Evolutionary conservation across 2,797 vertebrate genomes (phyloP), one percentile per base, ranked within the genome.

Genomic region (Spea hammondii): DNA sequence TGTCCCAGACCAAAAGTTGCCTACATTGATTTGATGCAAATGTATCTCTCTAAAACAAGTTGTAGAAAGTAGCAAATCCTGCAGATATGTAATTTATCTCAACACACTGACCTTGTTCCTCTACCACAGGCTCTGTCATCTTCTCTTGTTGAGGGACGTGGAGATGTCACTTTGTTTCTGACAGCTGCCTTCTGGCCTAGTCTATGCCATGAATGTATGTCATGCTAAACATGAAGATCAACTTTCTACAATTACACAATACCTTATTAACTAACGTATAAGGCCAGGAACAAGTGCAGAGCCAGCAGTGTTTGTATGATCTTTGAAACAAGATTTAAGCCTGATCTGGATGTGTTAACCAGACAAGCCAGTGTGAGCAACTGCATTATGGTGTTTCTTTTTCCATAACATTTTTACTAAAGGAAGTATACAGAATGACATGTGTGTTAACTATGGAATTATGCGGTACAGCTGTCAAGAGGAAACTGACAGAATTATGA

Each of bases 31-130:
- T 62, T 64, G 70, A 48, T 46, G 48, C 46, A 74, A 7, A 32
- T 62, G 70, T 13, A 1, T 57, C n/a, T 57, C 32, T 5, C n/a
- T 62, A 62, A 6, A 6, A 32, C 5, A 17, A 55, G 54, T 62
- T 70, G 32, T 74, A 62, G 70, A 64, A 79, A 74, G 49, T 62
- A 64, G 57, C 55, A 74, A 69, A 74, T 54, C 44, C 55, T 74
- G 66, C 72, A 74, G 47, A 68, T 6, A 60, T 14, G 11, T n/a
- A 79, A 68, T 14, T 67, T 62, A 12, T 69, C 12, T 67, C 17
- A 47, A 5, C 54, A 57, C 49, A 77, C 79, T 81, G 74, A 81
- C 79, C 79, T 81, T 81, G 69, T 45, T 71, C 75, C 60, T 81
- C 79, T 49, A 32, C 32, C 32, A 72, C 70, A 44, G 65, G 54